These are phyloP conservation scores for Ascaphus truei DNA, from an alignment of 2,113 vertebrate genomes.

Conservation along the genomic window DNA sequence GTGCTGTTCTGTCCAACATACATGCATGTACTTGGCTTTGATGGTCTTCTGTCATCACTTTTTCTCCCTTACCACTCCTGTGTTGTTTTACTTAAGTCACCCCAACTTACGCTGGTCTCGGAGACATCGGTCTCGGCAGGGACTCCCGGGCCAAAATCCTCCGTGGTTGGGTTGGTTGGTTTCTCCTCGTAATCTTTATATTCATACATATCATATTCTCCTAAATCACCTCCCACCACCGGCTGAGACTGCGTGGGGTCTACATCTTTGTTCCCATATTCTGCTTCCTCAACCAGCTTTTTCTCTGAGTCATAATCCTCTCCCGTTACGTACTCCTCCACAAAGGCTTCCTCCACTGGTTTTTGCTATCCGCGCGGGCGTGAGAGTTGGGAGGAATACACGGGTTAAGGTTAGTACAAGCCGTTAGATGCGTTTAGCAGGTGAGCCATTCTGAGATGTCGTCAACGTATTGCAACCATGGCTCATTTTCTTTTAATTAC, in stretches of 20 bases:
- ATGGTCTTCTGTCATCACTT: too few species aligned
- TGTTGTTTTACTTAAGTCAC: conserved; percentile 11
- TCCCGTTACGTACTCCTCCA: conserved; percentile 81
- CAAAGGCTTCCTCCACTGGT: conserved; percentile 85
- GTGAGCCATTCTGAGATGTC: conserved; percentile 47
- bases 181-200: conserved; percentile 71
- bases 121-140: conserved; percentile 90
- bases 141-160: conserved; percentile 89
- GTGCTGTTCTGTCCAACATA: too few species aligned
- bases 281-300: conserved; percentile 66
- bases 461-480: conserved; percentile 42
- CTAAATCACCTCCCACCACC: conserved; percentile 87
- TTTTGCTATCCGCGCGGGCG: conserved; percentile 70
- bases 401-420: conserved; percentile 82
- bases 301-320: conserved; percentile 74
- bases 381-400: conserved; percentile 67
- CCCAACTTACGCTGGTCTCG: conserved; percentile 84
- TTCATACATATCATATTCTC: conserved; percentile 84
- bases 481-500: conserved; percentile 53
- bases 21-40: too few species aligned
- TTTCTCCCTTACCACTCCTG: too few species aligned
- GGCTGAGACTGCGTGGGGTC: conserved; percentile 89
- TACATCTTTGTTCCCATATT: conserved; percentile 74
- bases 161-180: conserved; percentile 55
- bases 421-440: conserved; percentile 42